Conservation (phyloP, 2,888 invertebrate species). For the Eristalis intricaria region DNA sequence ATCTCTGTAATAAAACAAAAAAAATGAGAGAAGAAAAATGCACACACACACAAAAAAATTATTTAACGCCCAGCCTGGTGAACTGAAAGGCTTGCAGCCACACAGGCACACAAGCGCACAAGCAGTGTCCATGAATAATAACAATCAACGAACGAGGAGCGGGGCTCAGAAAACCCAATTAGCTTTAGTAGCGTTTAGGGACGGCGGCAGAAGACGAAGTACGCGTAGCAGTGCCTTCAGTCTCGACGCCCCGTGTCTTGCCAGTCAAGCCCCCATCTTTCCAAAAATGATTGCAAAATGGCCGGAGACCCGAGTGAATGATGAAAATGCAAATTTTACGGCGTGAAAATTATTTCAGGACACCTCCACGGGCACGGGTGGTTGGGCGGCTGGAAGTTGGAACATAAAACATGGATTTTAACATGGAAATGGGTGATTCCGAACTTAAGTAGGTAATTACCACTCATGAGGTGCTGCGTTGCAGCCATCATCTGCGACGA, state of each 20-base stretch:
- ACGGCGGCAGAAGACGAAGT: not conserved
- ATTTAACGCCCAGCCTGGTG: slow-evolving; percentile 10
- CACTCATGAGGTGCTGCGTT: slow-evolving; percentile 46
- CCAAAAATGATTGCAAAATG: slow-evolving; percentile 5
- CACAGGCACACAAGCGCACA: not conserved
- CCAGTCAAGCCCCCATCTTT: no score
- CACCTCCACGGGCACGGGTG: not conserved
- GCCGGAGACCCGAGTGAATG: not conserved
- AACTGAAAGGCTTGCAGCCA: slow-evolving; percentile 35
- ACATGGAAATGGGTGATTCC: slow-evolving; percentile 37
- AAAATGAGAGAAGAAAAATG: slow-evolving; percentile 50
- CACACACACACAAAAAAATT: not conserved
- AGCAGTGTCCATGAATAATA: slow-evolving; percentile 30
- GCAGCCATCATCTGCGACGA: not conserved
- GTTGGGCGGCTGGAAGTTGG: no score
- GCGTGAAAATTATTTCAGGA: slow-evolving; percentile 54
- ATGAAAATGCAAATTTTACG: slow-evolving; percentile 51
- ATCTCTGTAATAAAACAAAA: slow-evolving; percentile 86
- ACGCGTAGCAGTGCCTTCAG: not conserved
- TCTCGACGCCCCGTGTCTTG: no score
- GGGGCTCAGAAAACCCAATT: slow-evolving; percentile 21
- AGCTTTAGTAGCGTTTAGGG: slow-evolving; percentile 16
- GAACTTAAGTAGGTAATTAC: slow-evolving; percentile 59
- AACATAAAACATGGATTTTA: slow-evolving; percentile 15
- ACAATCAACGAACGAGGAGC: not conserved